Evolutionary conservation across 1,140 invertebrate species (phyloP), one percentile per base, ranked within the genome.

Genomic region (Papilio polytes): DNA sequence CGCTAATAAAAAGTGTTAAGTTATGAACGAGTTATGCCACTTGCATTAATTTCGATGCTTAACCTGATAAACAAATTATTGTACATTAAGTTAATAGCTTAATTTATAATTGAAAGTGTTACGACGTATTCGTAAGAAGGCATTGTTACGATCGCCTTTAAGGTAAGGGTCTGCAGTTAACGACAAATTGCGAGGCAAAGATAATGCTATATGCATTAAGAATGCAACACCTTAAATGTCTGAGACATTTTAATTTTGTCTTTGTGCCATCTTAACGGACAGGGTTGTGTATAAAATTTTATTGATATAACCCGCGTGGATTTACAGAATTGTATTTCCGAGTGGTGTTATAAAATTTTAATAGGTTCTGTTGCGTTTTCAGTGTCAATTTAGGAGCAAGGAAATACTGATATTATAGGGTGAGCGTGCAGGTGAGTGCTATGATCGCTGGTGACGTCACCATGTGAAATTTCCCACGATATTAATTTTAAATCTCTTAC

Each of bases 1-100:
- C 88, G 92, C 92, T 88, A 94, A 95, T 95, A 95, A 95, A 94
- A 95, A 92, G 90, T 92, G 90, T 94, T 85, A 94, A 94, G 88
- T 94, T 94, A 95, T 95, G 92, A 90, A 84, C 91, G 91, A 91
- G 92, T 93, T 94, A 93, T 94, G 91, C 94, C 90, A 92, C 91
- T 93, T 93, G 94, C 94, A 94, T 94, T 95, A 94, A 95, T 94
- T 94, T 91, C 85, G 94, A 95, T 95, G 93, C 94, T 94, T 91
- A 95, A 92, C 92, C 92, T 90, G 94, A 94, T 95, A 94, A 95
- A 94, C 94, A 95, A 95, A 95, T 95, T 95, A 95, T 92, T 83
- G 92, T 91, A 88, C 93, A 92, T 94, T 94, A 95, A 92, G 86
- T 94, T 95, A 91, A 94, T 95, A 93, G 94, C 94, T 95, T 94